phyloP scores from a whole-genome alignment of 2,888 invertebrate genomes.

The Abrostola tripartita region DNA sequence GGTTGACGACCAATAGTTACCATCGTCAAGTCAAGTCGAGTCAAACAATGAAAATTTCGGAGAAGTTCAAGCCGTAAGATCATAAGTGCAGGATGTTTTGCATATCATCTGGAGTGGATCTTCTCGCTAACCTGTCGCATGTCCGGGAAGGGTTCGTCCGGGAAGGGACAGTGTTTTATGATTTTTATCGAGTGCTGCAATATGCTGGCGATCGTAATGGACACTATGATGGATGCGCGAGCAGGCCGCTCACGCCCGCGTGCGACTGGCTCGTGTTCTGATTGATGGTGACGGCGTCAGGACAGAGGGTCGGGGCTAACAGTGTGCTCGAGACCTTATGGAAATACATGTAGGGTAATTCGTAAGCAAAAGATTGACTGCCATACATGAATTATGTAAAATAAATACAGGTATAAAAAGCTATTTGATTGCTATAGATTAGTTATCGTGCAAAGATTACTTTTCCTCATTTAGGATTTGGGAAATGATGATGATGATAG shows the following conservation, averaged over 20 bases:
- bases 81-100: background rate
- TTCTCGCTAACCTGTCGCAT: conserved; percentile 6
- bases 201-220: conserved; percentile 50
- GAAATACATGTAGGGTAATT: no score
- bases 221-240: conserved; percentile 46
- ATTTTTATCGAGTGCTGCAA: conserved; percentile 53
- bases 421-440: no score
- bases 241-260: conserved; percentile 17
- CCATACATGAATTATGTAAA: no score
- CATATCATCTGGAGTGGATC: conserved; percentile 2
- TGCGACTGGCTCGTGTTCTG: conserved; percentile 41
- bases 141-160: conserved; percentile 29
- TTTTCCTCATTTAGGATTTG: no score
- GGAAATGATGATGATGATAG: no score
- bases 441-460: no score
- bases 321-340: no score
- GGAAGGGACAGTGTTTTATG: conserved; percentile 48
- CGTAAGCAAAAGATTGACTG: no score
- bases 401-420: no score
- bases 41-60: no score
- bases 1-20: no score
- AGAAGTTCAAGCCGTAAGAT: background rate
- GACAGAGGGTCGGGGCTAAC: conserved; percentile 6
- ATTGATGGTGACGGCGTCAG: conserved; percentile 47
- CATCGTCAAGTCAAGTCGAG: no score